Conservation (phyloP, 2,113 vertebrate genomes). For the Tympanuchus pallidicinctus region DNA sequence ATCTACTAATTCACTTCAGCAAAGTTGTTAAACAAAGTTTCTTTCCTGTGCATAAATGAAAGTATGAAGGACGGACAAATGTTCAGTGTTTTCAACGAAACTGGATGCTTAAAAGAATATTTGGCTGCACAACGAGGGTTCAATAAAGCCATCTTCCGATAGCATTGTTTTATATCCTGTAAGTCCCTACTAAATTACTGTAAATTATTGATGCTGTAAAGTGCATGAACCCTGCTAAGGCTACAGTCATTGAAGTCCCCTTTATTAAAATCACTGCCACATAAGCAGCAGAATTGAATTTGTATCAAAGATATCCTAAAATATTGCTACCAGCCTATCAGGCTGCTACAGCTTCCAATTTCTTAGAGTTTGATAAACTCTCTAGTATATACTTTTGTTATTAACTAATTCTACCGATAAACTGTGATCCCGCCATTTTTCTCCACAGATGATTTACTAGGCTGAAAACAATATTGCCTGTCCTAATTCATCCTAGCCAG, state of each 20-base stretch:
- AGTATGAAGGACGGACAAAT: neutral
- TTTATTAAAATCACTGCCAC: neutral
- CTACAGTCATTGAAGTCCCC: neutral
- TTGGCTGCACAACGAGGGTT: neutral
- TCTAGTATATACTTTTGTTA: neutral
- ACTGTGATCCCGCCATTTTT: neutral
- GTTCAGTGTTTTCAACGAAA: neutral
- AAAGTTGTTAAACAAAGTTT: neutral
- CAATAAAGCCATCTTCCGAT: neutral
- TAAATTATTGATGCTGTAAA: neutral
- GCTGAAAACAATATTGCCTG: neutral
- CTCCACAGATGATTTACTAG: neutral
- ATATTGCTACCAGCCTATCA: neutral
- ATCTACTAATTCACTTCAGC: neutral
- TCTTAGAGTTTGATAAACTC: neutral
- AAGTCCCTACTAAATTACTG: neutral
- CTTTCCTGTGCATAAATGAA: neutral
- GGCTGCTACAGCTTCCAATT: neutral
- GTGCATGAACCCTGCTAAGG: neutral
- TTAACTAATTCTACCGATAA: neutral
- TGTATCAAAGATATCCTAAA: neutral
- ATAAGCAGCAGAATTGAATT: neutral
- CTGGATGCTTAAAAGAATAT: neutral
- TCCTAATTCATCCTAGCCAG: neutral
- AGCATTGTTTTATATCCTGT: neutral